A percentile compares a stretch with the other conserved stretches of the same genome.
These are phyloP conservation scores for Diadophis punctatus DNA, from an alignment of 2,113 vertebrate species.

Conservation along the genomic window DNA sequence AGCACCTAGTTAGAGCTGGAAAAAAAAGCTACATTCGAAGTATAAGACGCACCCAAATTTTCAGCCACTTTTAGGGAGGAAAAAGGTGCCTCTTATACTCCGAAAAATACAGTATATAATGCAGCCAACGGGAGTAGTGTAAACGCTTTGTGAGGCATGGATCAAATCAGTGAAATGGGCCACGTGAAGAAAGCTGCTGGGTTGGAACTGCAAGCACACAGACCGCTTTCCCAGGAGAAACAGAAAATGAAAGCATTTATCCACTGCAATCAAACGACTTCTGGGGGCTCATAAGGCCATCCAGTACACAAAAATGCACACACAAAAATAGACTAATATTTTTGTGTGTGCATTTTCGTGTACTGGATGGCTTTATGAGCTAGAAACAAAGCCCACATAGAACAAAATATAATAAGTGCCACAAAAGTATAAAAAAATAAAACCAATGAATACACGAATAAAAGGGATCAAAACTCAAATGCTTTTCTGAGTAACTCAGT, in stretches of 20 bases:
- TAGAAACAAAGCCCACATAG: background rate
- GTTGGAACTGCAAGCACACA: background rate
- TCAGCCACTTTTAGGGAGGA: too few species aligned
- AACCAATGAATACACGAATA: background rate
- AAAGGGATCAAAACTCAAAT: background rate
- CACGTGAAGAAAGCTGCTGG: too few species aligned
- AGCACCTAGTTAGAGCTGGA: too few species aligned
- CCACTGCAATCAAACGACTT: background rate
- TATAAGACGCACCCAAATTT: too few species aligned
- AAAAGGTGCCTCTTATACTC: too few species aligned
- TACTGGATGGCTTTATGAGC: too few species aligned
- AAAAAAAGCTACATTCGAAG: too few species aligned
- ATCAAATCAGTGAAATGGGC: background rate
- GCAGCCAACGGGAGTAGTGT: background rate
- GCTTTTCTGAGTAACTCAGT: background rate
- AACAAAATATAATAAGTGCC: background rate
- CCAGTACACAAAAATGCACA: background rate
- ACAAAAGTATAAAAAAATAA: background rate
- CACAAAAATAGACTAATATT: background rate
- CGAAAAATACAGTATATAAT: too few species aligned
- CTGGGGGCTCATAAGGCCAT: background rate
- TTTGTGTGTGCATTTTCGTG: too few species aligned
- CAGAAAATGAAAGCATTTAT: background rate
- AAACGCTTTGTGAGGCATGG: background rate
- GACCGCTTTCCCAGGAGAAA: background rate